These are phyloP conservation scores for Philopotamus ludificatus DNA, from an alignment of 1,140 invertebrate species.

Conservation along the genomic window DNA sequence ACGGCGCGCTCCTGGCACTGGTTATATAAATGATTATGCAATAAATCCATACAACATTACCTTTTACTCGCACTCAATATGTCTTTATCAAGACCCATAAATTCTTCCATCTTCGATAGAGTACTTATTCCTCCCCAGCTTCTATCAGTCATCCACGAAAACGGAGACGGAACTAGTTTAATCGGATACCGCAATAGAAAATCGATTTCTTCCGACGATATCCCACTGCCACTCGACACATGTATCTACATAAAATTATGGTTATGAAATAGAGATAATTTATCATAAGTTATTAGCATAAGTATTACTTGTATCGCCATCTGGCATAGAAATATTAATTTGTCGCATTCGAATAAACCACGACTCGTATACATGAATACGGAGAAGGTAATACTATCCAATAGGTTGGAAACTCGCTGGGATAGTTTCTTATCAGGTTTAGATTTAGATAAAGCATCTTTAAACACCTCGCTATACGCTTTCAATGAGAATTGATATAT, in stretches of 20 bases:
- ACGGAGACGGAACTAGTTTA: slow-evolving; percentile 68
- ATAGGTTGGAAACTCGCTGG: slow-evolving; percentile 73
- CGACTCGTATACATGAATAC: slow-evolving; percentile 87
- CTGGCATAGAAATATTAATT: slow-evolving; percentile 87
- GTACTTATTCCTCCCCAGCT: slow-evolving; percentile 87
- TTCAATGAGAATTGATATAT: slow-evolving; percentile 97
- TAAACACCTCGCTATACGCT: slow-evolving; percentile 91
- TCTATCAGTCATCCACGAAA: slow-evolving; percentile 80
- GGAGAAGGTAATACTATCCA: slow-evolving; percentile 85
- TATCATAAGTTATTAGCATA: neutral
- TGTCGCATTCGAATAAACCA: slow-evolving; percentile 91
- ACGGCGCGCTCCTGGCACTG: no score
- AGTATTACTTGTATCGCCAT: slow-evolving; percentile 80
- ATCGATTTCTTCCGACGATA: slow-evolving; percentile 74
- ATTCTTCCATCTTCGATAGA: slow-evolving; percentile 76
- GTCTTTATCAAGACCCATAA: slow-evolving; percentile 86
- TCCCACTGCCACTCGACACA: slow-evolving; percentile 31
- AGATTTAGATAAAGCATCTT: slow-evolving; percentile 77
- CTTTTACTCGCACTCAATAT: slow-evolving; percentile 86
- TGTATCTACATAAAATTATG: slow-evolving; percentile 25
- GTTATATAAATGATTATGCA: neutral
- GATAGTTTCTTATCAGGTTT: slow-evolving; percentile 66
- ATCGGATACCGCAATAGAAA: slow-evolving; percentile 81
- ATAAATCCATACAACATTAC: slow-evolving; percentile 38
- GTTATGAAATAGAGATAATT: neutral